Percentiles rank a stretch among this genome's conserved stretches.
phyloP scores from a whole-genome alignment of 2,797 vertebrate species.

The Thripadectes ignobilis region DNA sequence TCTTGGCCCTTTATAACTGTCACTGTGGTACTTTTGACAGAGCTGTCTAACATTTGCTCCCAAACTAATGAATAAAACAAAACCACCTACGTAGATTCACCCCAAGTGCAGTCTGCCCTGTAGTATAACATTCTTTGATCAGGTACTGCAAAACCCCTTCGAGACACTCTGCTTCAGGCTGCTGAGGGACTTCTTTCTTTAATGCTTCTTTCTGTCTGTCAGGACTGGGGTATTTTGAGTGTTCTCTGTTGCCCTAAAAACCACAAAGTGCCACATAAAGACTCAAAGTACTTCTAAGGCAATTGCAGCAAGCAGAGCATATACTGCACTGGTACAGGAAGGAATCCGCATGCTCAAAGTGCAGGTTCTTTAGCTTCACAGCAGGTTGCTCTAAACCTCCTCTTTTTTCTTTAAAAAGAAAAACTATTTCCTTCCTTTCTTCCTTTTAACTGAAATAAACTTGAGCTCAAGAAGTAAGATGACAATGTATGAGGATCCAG shows the following conservation, averaged over 20 bases:
- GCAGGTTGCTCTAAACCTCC: background rate
- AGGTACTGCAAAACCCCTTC: background rate
- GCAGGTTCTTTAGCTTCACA: background rate
- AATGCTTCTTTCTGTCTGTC: background rate
- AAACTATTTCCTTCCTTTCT: background rate
- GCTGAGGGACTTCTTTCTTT: background rate
- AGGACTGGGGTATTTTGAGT: background rate
- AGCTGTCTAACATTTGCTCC: background rate
- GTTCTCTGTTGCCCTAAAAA: background rate
- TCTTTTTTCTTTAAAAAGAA: background rate
- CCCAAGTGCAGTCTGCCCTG: background rate
- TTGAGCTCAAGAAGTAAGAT: background rate
- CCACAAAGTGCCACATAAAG: background rate
- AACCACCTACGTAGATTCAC: background rate
- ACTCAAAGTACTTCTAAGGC: background rate
- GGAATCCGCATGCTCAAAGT: background rate
- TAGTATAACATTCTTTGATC: background rate
- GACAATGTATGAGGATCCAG: accelerated
- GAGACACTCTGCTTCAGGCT: background rate
- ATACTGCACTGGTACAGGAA: background rate
- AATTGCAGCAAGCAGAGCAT: background rate
- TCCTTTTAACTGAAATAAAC: background rate
- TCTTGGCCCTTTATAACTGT: background rate
- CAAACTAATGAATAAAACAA: background rate
- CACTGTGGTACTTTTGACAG: background rate